Evolutionary conservation across 2,113 vertebrate species (phyloP).

Genomic region (Hemichromis elongatus): DNA sequence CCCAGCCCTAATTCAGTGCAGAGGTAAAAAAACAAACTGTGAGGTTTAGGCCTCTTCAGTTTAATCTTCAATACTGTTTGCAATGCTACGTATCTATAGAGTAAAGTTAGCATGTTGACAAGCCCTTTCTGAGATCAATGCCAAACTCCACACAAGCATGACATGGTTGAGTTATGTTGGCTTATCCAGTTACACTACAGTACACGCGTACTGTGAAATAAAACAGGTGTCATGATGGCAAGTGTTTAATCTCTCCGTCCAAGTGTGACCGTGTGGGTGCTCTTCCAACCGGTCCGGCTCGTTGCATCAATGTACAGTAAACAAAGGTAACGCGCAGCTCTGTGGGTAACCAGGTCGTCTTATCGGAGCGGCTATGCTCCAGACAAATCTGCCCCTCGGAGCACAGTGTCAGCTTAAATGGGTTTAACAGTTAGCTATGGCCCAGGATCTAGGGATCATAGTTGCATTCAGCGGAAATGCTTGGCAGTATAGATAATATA

Average conservation of each 20-base stretch:
- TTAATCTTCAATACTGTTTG: not conserved
- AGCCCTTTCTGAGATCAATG: not conserved
- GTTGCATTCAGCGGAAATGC: constrained; percentile 21
- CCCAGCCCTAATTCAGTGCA: not conserved
- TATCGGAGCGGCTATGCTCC: constrained; percentile 16
- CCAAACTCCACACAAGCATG: constrained; percentile 33
- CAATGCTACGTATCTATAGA: not conserved
- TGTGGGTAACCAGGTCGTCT: constrained; percentile 52
- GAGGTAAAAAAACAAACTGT: not conserved
- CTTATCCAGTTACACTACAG: constrained; percentile 9
- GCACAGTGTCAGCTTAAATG: constrained; percentile 59
- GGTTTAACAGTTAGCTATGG: constrained; percentile 53
- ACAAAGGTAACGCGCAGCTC: constrained; percentile 30
- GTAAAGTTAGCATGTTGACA: not conserved
- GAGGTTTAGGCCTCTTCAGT: not conserved
- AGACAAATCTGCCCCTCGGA: constrained; percentile 54
- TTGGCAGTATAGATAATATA: not conserved
- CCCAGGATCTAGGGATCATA: constrained; percentile 32
- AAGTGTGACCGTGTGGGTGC: not conserved
- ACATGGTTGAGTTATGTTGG: constrained; percentile 3
- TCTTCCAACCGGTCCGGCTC: not conserved
- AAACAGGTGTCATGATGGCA: constrained; percentile 23
- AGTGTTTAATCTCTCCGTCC: constrained; percentile 30
- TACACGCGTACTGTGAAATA: constrained; percentile 7
- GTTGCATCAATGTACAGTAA: constrained; percentile 29